These are phyloP conservation scores for Cephus pulcher DNA, from an alignment of 2,888 invertebrate genomes.

Conservation along the genomic window DNA sequence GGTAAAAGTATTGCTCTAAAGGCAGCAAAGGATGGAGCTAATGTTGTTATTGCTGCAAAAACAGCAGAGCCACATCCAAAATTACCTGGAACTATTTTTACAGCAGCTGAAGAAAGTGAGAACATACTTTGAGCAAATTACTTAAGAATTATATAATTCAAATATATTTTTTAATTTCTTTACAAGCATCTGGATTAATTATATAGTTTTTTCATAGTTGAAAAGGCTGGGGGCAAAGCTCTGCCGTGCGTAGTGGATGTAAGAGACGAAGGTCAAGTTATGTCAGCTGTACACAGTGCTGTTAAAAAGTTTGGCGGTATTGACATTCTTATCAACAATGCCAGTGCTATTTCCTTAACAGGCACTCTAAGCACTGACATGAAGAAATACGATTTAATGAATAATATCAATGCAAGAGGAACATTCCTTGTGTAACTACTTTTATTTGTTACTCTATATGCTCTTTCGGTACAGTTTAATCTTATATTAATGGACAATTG, in stretches of 20 bases:
- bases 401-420: conserved; percentile 92
- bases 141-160: background rate
- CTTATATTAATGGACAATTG: background rate
- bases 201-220: conserved; percentile 72
- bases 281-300: conserved; percentile 79
- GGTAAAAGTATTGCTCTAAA: conserved; percentile 95
- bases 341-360: conserved; percentile 91
- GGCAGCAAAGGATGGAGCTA: conserved; percentile 92
- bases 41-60: conserved; percentile 92
- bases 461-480: background rate
- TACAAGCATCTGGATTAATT: too few species aligned
- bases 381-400: conserved; percentile 98
- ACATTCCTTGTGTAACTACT: conserved; percentile 89
- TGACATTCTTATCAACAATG: conserved; percentile 95
- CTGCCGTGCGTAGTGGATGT: conserved; percentile 91
- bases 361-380: conserved; percentile 87
- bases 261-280: conserved; percentile 81
- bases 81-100: conserved; percentile 91
- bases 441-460: background rate
- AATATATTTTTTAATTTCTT: background rate
- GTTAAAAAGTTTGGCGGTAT: conserved; percentile 93
- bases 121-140: background rate
- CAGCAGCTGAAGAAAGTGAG: conserved; percentile 89
- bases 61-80: conserved; percentile 92
- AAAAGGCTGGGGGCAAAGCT: conserved; percentile 86